Conservation (phyloP, 2,113 vertebrate species). For the Tricholaema leucomelas region DNA sequence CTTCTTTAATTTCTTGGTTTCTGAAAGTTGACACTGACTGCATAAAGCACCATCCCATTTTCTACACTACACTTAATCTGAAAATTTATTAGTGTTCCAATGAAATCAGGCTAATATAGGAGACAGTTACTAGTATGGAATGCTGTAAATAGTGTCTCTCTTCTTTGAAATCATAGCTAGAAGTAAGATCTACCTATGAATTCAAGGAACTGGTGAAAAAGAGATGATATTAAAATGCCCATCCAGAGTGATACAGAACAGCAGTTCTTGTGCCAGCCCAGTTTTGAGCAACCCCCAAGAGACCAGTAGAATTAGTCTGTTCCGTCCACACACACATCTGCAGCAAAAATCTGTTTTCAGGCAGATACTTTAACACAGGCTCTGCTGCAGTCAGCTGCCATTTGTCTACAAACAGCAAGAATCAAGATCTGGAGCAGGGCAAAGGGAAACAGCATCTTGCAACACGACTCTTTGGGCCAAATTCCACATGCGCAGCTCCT, state of each 20-base stretch:
- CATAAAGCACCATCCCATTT: not conserved
- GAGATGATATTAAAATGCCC: not conserved
- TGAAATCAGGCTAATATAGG: not conserved
- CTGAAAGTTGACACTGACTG: not conserved
- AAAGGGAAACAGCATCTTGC: slow-evolving; percentile 19
- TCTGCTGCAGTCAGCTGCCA: not conserved
- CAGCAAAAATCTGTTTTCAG: not conserved
- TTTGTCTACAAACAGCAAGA: not conserved
- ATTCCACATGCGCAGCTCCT: slow-evolving; percentile 18
- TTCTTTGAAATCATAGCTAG: not conserved
- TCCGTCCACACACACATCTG: not conserved
- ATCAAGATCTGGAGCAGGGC: not conserved
- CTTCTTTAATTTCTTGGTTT: not conserved
- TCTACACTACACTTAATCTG: not conserved
- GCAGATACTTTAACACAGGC: not conserved
- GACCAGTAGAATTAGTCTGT: not conserved
- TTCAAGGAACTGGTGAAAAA: not conserved
- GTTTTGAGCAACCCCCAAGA: not conserved
- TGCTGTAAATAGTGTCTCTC: not conserved
- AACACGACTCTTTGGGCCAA: slow-evolving; percentile 10
- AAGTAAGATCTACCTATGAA: not conserved
- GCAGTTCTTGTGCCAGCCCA: not conserved
- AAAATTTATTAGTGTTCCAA: not conserved
- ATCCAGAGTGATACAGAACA: not conserved
- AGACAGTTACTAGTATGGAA: not conserved